phyloP scores from a whole-genome alignment of 2,113 vertebrate genomes.

The western clawed frog (Xenopus tropicalis) region DNA sequence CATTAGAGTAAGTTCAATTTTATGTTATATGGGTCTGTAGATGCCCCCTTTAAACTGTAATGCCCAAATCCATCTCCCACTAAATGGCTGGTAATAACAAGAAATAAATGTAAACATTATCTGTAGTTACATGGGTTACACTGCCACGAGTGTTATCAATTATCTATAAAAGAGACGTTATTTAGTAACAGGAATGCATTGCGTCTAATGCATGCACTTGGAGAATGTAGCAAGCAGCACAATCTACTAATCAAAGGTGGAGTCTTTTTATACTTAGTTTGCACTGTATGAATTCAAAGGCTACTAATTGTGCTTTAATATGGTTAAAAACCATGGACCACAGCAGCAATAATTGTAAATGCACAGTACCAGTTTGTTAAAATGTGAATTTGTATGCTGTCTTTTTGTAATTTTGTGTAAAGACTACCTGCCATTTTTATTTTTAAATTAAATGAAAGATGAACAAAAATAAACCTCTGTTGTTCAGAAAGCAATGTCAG shows the following conservation, averaged over 20 bases:
- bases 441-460: slow-evolving; percentile 38
- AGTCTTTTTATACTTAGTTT: slow-evolving; percentile 30
- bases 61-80: too few relatives aligned
- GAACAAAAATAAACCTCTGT: slow-evolving; percentile 14
- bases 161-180: background rate
- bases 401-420: slow-evolving; percentile 54
- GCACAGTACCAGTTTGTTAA: slow-evolving; percentile 76
- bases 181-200: background rate
- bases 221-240: slow-evolving; percentile 27
- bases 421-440: slow-evolving; percentile 40
- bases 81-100: too few relatives aligned
- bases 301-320: slow-evolving; percentile 51
- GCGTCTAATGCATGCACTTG: slow-evolving; percentile 22
- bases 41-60: too few relatives aligned
- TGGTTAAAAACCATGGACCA: slow-evolving; percentile 66
- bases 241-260: slow-evolving; percentile 4
- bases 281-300: slow-evolving; percentile 41
- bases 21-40: too few relatives aligned
- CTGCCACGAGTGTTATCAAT: background rate
- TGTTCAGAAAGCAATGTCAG: slow-evolving; percentile 18
- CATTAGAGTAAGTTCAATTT: too few relatives aligned
- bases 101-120: too few relatives aligned
- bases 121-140: too few relatives aligned
- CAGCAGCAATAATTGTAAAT: slow-evolving; percentile 82
- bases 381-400: slow-evolving; percentile 57